Conservation (phyloP, 2,888 invertebrate species). For the Drosophila glabriapex region DNA sequence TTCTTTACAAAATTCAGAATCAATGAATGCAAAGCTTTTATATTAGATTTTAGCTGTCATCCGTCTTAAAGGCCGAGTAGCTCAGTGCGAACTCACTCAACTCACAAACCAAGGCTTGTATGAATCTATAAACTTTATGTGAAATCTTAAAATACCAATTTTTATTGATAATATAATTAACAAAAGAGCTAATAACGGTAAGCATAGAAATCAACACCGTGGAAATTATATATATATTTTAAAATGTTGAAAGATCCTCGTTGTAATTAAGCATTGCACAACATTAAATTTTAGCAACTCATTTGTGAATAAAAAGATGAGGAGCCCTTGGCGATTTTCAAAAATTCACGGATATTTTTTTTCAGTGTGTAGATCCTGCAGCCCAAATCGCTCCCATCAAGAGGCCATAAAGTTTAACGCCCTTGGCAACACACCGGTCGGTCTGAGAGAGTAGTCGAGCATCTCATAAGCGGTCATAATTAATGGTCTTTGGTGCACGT, state of each 20-base stretch:
- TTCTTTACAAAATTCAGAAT: not conserved
- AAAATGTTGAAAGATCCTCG: not conserved
- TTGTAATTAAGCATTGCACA: not conserved
- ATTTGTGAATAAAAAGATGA: not conserved
- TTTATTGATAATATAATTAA: not conserved
- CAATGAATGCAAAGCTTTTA: not conserved
- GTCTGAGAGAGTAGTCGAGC: slow-evolving; percentile 13
- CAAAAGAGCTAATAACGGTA: not conserved
- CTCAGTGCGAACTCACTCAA: not conserved
- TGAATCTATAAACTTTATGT: not conserved
- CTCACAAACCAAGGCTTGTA: not conserved
- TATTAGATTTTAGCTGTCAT: not conserved
- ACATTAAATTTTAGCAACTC: not conserved
- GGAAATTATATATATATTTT: not conserved
- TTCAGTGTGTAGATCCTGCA: slow-evolving; percentile 14
- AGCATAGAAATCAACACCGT: not conserved
- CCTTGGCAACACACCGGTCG: slow-evolving; percentile 45
- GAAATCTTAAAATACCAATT: not conserved
- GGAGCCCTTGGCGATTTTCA: not conserved
- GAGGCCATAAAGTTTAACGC: slow-evolving; percentile 40
- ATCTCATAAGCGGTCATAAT: slow-evolving; percentile 35
- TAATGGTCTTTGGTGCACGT: slow-evolving; percentile 53
- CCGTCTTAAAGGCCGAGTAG: not conserved
- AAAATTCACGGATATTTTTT: not conserved
- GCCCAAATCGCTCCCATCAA: slow-evolving; percentile 37